phyloP scores from a whole-genome alignment of 2,113 vertebrate species.

The Pluvialis apricaria region DNA sequence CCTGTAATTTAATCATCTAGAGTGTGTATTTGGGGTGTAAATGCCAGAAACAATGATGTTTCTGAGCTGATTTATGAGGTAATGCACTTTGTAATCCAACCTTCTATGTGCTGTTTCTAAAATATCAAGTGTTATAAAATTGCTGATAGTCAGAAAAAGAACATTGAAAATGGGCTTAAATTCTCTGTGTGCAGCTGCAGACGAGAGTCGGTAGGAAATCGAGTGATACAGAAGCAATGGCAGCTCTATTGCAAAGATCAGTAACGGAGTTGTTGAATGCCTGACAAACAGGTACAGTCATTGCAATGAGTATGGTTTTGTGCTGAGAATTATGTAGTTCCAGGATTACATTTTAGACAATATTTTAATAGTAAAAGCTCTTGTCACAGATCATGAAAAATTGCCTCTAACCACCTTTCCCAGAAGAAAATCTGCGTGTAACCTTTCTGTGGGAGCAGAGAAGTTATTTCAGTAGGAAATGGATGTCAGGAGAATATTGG shows the following conservation, averaged over 20 bases:
- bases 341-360: background rate
- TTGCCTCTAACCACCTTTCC: background rate
- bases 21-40: background rate
- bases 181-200: background rate
- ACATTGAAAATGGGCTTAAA: background rate
- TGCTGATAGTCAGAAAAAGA: background rate
- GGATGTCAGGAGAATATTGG: background rate
- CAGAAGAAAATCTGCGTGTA: background rate
- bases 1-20: conserved; percentile 11
- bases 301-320: background rate
- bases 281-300: background rate
- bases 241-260: background rate
- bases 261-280: background rate
- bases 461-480: background rate
- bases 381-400: background rate
- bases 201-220: background rate
- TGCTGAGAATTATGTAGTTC: background rate
- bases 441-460: background rate
- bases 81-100: background rate
- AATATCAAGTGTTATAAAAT: background rate
- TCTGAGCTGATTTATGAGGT: conserved; percentile 1
- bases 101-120: background rate
- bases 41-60: background rate
- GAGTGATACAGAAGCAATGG: background rate
- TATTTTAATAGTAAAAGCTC: background rate